A percentile compares a stretch with the other conserved stretches of the same genome.
These are phyloP conservation scores for Eretmochelys imbricata DNA, from an alignment of 2,113 vertebrate genomes.

Conservation along the genomic window DNA sequence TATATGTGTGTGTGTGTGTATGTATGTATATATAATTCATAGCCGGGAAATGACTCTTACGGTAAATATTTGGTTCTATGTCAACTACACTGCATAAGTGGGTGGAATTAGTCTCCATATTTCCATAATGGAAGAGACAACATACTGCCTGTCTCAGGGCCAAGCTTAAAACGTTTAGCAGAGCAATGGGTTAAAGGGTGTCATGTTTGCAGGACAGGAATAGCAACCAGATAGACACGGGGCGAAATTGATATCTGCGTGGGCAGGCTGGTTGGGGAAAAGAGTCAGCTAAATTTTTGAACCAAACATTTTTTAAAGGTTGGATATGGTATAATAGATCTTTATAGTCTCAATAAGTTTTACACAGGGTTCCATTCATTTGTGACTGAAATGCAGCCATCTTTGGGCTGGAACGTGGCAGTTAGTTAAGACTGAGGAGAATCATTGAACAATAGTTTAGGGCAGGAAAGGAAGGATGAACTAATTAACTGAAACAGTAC, in stretches of 20 bases:
- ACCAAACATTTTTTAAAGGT: background rate
- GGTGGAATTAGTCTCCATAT: background rate
- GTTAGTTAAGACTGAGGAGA: background rate
- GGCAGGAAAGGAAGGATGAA: background rate
- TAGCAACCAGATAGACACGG: background rate
- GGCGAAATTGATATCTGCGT: background rate
- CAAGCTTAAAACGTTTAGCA: background rate
- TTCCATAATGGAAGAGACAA: background rate
- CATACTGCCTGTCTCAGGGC: background rate
- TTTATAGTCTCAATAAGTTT: background rate
- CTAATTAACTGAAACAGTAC: background rate
- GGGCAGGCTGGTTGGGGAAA: background rate
- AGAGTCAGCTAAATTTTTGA: background rate
- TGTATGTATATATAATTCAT: background rate
- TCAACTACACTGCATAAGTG: background rate
- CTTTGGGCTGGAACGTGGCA: accelerated
- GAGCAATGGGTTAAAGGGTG: background rate
- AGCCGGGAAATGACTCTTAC: background rate
- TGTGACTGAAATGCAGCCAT: background rate
- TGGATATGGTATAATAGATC: background rate
- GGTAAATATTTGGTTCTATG: background rate
- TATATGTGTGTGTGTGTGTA: too few relatives aligned
- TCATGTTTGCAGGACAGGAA: background rate
- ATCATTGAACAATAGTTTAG: background rate
- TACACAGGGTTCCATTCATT: background rate